Evolutionary conservation across 2,113 vertebrate genomes (phyloP), one percentile per base, ranked within the genome.

Genomic region (Coryphaenoides rupestris): DNA sequence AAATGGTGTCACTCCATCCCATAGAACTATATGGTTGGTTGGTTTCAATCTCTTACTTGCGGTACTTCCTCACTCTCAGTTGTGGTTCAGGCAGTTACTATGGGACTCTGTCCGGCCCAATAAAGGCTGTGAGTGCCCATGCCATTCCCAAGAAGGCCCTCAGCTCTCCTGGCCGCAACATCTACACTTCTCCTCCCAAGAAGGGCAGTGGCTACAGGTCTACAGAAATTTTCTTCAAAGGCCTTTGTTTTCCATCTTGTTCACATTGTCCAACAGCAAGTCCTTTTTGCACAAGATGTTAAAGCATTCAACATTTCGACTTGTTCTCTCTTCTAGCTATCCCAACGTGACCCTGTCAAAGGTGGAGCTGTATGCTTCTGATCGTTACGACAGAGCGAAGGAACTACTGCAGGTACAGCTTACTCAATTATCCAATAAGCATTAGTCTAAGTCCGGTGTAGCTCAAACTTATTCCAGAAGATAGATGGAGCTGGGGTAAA

Each of bases 181-280:
- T 98, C 22, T 87, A 91, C 68, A 95, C 92, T 58, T 95, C 65
- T 75, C 93, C 93, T 23, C 83, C 89, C 21, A 95, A 96, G 80
- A 92, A 90, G 69, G 94, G 94, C 83, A 93, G 88, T 63, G 94
- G 93, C 79, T 94, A 91, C 77, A 92, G 93, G 94, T 98, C 87
- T 90, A 45, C 19, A 24, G 45, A 13, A 60, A 12, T 40, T 7
- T 7, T 2, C 33, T 40, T 10, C 7, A 6, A 26, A 40, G 33
- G 33, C 33, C 33, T 7, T 40, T 40, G 33, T 40, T 40, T 10
- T 10, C 9, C 0, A 40, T 7, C 33, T 40, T 1, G 33, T 40
- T 40, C 24, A 26, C 6, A 6, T 26, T 6, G 33, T 12, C 33
- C 13, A 10, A 40, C 33, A 0, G 9, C 33, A 26, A 26, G 3